Evolutionary conservation across 2,113 vertebrate species (phyloP).

Genomic region (Grammomys surdaster): DNA sequence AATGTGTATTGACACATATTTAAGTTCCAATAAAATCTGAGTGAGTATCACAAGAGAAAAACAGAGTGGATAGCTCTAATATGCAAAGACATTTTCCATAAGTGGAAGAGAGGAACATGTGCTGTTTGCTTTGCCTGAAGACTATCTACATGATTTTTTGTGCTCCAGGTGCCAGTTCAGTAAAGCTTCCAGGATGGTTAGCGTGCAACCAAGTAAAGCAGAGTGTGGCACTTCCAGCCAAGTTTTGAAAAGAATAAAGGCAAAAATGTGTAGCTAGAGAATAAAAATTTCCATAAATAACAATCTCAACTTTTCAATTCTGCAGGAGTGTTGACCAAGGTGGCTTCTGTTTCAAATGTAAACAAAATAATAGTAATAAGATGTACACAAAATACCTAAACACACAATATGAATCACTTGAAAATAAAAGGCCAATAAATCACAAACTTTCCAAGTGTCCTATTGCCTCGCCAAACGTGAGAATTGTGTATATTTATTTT

Average conservation of each 20-base stretch:
- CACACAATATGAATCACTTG: not conserved
- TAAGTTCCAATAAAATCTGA: not conserved
- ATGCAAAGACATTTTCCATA: not conserved
- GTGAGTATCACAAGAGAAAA: not conserved
- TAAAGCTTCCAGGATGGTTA: not conserved
- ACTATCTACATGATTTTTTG: not conserved
- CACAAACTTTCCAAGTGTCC: not conserved
- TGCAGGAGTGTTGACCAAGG: not conserved
- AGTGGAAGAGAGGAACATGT: not conserved
- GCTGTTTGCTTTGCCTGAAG: not conserved
- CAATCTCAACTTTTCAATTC: not conserved
- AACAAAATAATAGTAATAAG: constrained; percentile 1
- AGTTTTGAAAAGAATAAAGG: not conserved
- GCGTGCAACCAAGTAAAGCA: not conserved
- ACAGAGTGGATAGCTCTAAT: not conserved
- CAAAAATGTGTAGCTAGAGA: not conserved
- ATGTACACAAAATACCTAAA: not conserved
- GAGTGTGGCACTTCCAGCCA: not conserved
- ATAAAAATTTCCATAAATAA: not conserved
- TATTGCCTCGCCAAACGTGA: not conserved
- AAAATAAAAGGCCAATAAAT: not conserved
- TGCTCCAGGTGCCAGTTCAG: not conserved
- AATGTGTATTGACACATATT: not conserved
- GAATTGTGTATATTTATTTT: not conserved
- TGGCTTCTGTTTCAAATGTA: not conserved